Base-by-base conservation (phyloP, 1,140 invertebrate genomes). In the Aphaenogaster rudis region DNA sequence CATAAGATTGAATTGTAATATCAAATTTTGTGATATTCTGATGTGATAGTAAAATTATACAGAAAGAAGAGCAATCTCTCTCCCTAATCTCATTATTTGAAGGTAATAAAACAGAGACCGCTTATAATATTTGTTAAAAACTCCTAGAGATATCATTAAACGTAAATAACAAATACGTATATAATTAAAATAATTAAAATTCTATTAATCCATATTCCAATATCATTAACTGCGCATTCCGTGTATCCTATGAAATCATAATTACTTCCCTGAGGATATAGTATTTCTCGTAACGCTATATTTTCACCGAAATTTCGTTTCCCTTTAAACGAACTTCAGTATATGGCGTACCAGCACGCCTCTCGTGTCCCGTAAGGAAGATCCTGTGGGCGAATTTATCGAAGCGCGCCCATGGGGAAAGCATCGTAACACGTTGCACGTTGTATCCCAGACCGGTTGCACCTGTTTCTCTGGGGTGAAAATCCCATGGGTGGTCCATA, bases 361-460 rank as follows among this genome's bases (percentile, higher is more conserved):
- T 85, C 61, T 85, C 72, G 48, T 77, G 61, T 86, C 74, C 74
- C 74, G 74, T 66, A 66, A 86, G 74, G 54, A 87, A 87, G 78
- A 81, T 87, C 78, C 78, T 82, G 52, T 82, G 78, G 78, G 86
- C 66, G 78, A 87, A 87, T 87, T 87, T 87, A 87, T 86, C 86
- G 86, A 69, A 87, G 76, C 54, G 63, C 77, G 76, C 78, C 86
- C 78, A 82, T 57, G 78, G 86, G 78, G 61, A 86, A 86, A 79
- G 63, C 74, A 86, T 86, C 82, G 82, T 86, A 86, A 87, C 76
- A 36, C 77, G 77, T 50, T 50, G 77, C 66, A 87, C 77, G 85
- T 88, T 86, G 85, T 86, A 87, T 67, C 74, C 61, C 74, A 79
- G 61, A 86, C 82, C 59, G 82, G 82, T 79, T 86, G 82, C 78